Evolutionary conservation across 2,113 vertebrate species (phyloP), one percentile per base, ranked within the genome.

Genomic region (Daphoenositta chrysoptera): DNA sequence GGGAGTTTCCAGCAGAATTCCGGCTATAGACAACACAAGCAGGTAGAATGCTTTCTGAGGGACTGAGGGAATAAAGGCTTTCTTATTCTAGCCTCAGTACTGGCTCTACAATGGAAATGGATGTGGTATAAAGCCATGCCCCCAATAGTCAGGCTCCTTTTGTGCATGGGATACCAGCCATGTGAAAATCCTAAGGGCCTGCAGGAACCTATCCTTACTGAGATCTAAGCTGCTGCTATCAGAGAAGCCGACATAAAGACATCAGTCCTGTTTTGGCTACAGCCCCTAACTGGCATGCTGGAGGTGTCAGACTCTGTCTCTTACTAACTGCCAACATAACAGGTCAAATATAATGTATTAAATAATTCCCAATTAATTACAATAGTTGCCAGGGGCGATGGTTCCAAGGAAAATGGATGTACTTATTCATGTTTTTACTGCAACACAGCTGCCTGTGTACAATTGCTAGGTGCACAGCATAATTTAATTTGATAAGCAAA

Each of bases 121-220:
- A 23, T 68, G 30, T 57, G 39, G 15, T 35, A 81, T 42, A 68
- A 87, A 72, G 65, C 15, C 3, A 1, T 20, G 48, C 13, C 15
- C 16, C 60, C 69, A 28, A 15, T n/a, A 86, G n/a, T 16, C 2
- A 1, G 17, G 7, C 2, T 73, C 33, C 31, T 77, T 77, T 48
- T 65, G 17, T 73, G 42, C 12, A 44, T 2, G 1, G 11, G 4
- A 35, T 47, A 58, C 31, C 0, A 1, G 17, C 16, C 30, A 24
- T 7, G 7, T 26, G n/a, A 70, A 26, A 87, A 87, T 27, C 47
- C 39, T 50, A 54, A 54, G 16, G 30, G 24, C 6, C 9, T 47
- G 12, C 33, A 78, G 42, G 6, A n/a, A 73, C 15, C 20, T 51
- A 42, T 26, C 56, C 13, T 76, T 44, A 44, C 13, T 3, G 30